Percentiles rank a stretch among this genome's conserved stretches.
phyloP scores from a whole-genome alignment of 2,888 invertebrate species.

The Teinopalpus imperialis region DNA sequence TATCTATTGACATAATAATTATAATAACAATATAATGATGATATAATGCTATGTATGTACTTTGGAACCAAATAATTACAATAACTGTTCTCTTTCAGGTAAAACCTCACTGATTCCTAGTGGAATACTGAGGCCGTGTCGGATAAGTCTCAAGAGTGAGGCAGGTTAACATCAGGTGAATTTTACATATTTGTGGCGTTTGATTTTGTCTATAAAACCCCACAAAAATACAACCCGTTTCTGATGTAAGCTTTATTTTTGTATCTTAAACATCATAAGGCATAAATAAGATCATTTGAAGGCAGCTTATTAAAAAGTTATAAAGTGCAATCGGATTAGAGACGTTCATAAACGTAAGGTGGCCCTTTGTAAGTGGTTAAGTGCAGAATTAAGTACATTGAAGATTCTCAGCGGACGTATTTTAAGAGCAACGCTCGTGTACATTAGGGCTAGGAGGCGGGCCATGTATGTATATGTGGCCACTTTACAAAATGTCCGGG shows the following conservation, averaged over 20 bases:
- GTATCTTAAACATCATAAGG: constrained; percentile 19
- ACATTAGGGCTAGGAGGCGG: constrained; percentile 50
- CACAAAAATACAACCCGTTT: constrained; percentile 3
- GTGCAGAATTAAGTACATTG: constrained; percentile 56
- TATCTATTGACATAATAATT: too few relatives aligned
- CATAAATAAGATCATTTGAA: constrained; percentile 9
- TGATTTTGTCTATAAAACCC: constrained; percentile 12
- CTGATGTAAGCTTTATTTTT: constrained; percentile 25
- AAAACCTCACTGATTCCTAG: constrained; percentile 72
- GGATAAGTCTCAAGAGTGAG: constrained; percentile 22
- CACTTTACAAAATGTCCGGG: constrained; percentile 80
- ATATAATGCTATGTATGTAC: too few relatives aligned
- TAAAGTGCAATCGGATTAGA: constrained; percentile 31
- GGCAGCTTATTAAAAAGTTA: constrained; percentile 15
- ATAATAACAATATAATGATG: too few relatives aligned
- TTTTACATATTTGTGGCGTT: constrained; percentile 23
- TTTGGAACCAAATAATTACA: too few relatives aligned
- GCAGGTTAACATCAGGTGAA: constrained; percentile 16
- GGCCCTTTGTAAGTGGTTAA: constrained; percentile 47
- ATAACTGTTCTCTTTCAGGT: constrained; percentile 47
- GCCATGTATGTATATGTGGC: constrained; percentile 65
- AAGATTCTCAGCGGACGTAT: constrained; percentile 50
- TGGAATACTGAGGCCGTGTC: constrained; percentile 40
- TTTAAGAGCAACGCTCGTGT: constrained; percentile 49
- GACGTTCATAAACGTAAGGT: constrained; percentile 26